Base-by-base conservation (phyloP, 2,888 invertebrate species). In the Halocaridina rubra region DNA sequence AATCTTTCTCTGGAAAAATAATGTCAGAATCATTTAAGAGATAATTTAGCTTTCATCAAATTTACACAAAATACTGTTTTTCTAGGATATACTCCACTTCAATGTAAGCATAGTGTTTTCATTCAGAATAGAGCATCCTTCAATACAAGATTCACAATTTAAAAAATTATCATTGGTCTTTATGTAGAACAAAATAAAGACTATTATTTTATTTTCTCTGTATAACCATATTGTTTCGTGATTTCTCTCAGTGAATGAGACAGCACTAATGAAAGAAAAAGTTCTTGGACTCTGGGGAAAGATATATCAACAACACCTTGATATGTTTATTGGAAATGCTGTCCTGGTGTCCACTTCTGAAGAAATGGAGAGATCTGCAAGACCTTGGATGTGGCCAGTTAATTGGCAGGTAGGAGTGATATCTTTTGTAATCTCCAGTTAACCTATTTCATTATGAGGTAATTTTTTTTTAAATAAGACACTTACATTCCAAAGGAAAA, bases 341-440 rank as follows among this genome's bases (percentile, higher is more conserved):
- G 72, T 77, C n/a, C 76, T 88, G 22, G 29, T 33, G 13, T 19
- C 71, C 16, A 22, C 33, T 8, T 19, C 33, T 19, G 81, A 82
- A 16, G 87, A 87, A 2, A 33, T 76, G 27, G 78, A 76, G 30
- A 33, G 59, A 13, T 64, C 64, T 4, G 80, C 84, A 10, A 76
- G 85, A 24, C 87, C 88, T 4, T 88, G 88, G 88, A 88, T 88
- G 88, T 88, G 88, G 88, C 88, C 88, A 1, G 7, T 84, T n/a
- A 39, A 80, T 8, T 88, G 39, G 72, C 75, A 85, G 85, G 88
- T 88, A 24, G 61, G 78, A n/a, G n/a, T n/a, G n/a, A n/a, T n/a
- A n/a, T n/a, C n/a, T n/a, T n/a, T n/a, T n/a, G n/a, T n/a, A n/a
- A n/a, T n/a, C n/a, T n/a, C n/a, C n/a, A n/a, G n/a, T n/a, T n/a